phyloP scores from a whole-genome alignment of 2,113 vertebrate species.

The Cervus canadensis region DNA sequence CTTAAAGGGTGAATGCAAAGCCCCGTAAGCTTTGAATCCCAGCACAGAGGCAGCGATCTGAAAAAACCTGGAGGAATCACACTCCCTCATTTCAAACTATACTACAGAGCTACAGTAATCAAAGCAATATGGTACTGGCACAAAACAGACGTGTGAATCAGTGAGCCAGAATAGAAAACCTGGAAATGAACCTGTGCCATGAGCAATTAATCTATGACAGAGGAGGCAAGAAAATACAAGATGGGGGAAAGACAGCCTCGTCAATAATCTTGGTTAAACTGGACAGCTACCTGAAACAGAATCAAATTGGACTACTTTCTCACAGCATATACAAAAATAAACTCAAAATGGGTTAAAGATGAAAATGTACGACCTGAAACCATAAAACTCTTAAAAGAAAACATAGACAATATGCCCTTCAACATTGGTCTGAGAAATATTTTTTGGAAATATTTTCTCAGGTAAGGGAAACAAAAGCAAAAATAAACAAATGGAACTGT shows the following conservation, averaged over 20 bases:
- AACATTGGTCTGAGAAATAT: neutral
- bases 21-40: neutral
- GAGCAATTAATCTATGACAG: neutral
- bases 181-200: neutral
- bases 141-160: neutral
- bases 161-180: neutral
- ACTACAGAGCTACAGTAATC: neutral
- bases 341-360: neutral
- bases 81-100: neutral
- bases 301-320: neutral
- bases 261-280: neutral
- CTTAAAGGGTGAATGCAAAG: neutral
- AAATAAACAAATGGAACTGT: neutral
- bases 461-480: neutral
- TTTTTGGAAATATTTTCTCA: neutral
- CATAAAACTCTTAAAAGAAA: neutral
- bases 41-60: neutral
- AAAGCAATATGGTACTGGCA: neutral
- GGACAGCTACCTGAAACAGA: neutral
- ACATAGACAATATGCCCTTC: neutral
- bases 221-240: neutral
- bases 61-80: neutral
- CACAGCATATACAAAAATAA: neutral
- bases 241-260: neutral
- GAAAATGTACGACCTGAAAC: neutral